phyloP scores from a whole-genome alignment of 2,113 vertebrate genomes.

The Nyctereutes procyonoides region DNA sequence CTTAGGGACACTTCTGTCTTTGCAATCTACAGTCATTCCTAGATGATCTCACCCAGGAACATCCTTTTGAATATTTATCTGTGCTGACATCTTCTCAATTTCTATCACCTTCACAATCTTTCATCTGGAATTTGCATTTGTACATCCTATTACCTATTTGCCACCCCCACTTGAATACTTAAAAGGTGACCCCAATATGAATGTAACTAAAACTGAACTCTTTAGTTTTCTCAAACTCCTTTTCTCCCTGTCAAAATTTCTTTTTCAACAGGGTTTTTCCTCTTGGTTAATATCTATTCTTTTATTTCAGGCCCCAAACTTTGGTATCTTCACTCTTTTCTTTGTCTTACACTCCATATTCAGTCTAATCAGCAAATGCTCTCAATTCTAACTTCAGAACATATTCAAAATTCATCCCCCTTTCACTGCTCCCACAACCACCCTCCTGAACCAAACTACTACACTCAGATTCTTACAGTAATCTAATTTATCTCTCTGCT shows the following conservation, averaged over 20 bases:
- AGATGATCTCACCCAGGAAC: not conserved
- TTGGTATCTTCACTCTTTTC: not conserved
- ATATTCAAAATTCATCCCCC: not conserved
- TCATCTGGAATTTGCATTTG: not conserved
- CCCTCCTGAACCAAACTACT: not conserved
- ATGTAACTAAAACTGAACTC: not conserved
- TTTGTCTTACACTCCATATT: not conserved
- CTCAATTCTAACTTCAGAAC: not conserved
- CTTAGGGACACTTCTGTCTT: not conserved
- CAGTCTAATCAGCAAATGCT: not conserved
- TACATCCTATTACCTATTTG: not conserved
- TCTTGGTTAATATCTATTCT: not conserved
- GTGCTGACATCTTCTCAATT: not conserved
- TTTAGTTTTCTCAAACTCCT: not conserved
- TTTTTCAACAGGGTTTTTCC: not conserved
- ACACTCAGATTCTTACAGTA: not conserved
- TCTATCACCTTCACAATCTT: not conserved
- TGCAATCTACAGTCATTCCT: not conserved
- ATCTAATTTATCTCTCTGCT: not conserved
- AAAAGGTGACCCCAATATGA: not conserved
- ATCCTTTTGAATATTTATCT: not conserved
- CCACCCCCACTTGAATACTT: not conserved
- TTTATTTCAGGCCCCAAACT: not conserved
- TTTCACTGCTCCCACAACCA: not conserved
- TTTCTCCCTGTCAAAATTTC: not conserved